A percentile compares a stretch with the other conserved stretches of the same genome.
phyloP scores from a whole-genome alignment of 2,797 vertebrate genomes.

The Apogon talboti region DNA sequence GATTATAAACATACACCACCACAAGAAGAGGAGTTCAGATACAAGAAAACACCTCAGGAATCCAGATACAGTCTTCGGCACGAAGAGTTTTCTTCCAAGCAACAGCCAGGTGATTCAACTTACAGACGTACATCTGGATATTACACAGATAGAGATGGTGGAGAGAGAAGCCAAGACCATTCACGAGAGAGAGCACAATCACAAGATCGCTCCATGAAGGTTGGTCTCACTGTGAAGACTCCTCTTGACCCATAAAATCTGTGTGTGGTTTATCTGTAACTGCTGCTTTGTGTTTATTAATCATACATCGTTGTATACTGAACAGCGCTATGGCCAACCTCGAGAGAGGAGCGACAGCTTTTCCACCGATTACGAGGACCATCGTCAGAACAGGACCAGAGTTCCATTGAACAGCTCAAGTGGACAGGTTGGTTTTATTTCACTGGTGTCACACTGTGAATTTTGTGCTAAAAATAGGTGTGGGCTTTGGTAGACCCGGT shows the following conservation, averaged over 20 bases:
- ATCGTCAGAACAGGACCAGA: constrained; percentile 12
- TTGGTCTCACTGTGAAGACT: background rate
- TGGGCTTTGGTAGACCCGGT: too few species aligned
- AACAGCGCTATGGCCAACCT: constrained; percentile 51
- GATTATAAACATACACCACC: constrained; percentile 37
- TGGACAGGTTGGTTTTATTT: constrained; percentile 50
- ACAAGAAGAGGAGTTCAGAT: constrained; percentile 51
- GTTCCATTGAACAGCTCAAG: constrained; percentile 31
- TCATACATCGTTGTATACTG: constrained; percentile 10
- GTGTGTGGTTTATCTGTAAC: background rate
- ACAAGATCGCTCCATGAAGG: constrained; percentile 43
- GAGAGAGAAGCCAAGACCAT: constrained; percentile 28
- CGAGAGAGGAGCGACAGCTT: constrained; percentile 44
- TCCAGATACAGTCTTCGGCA: constrained; percentile 38
- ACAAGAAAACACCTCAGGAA: constrained; percentile 49
- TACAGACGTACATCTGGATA: constrained; percentile 30
- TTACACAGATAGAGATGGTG: constrained; percentile 33
- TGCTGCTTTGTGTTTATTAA: background rate
- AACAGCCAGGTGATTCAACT: constrained; percentile 21
- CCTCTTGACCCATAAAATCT: background rate
- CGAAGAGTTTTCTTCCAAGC: constrained; percentile 34
- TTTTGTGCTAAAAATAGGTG: too few species aligned
- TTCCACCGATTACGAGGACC: constrained; percentile 37
- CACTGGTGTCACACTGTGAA: background rate
- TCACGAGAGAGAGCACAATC: constrained; percentile 39